phyloP scores from a whole-genome alignment of 2,888 invertebrate genomes.

The Papilio demoleus region DNA sequence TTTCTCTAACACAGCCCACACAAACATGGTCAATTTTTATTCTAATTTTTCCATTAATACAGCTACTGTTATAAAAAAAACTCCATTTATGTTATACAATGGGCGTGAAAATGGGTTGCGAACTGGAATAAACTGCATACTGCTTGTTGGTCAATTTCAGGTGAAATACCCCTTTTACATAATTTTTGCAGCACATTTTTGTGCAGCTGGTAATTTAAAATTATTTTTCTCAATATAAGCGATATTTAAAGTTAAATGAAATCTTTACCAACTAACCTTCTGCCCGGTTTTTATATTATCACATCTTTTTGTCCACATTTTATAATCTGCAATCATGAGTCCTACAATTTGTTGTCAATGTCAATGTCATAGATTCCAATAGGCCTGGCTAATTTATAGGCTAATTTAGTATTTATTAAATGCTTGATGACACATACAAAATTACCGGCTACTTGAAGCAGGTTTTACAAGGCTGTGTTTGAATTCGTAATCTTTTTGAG shows the following conservation, averaged over 20 bases:
- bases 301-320: neutral
- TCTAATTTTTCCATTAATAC: too few species aligned
- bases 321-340: neutral
- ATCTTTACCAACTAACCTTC: neutral
- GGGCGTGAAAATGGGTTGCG: too few species aligned
- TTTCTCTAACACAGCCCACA: too few species aligned
- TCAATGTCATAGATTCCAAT: constrained; percentile 5
- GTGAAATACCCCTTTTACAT: too few species aligned
- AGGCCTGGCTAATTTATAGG: neutral
- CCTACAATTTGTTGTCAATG: constrained; percentile 7
- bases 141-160: too few species aligned
- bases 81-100: too few species aligned
- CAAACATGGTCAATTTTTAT: too few species aligned
- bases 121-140: too few species aligned
- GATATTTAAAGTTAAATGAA: neutral
- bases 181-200: too few species aligned
- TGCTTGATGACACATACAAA: constrained; percentile 13
- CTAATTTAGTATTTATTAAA: constrained; percentile 7
- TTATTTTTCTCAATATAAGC: too few species aligned
- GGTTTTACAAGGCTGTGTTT: neutral
- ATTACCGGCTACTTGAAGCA: constrained; percentile 9
- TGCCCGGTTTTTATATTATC: neutral
- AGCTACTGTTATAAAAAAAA: too few species aligned
- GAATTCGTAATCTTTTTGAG: neutral
- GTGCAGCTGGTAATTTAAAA: too few species aligned